These are phyloP conservation scores for Oryzias celebensis DNA, from an alignment of 2,113 vertebrate genomes.

Conservation along the genomic window DNA sequence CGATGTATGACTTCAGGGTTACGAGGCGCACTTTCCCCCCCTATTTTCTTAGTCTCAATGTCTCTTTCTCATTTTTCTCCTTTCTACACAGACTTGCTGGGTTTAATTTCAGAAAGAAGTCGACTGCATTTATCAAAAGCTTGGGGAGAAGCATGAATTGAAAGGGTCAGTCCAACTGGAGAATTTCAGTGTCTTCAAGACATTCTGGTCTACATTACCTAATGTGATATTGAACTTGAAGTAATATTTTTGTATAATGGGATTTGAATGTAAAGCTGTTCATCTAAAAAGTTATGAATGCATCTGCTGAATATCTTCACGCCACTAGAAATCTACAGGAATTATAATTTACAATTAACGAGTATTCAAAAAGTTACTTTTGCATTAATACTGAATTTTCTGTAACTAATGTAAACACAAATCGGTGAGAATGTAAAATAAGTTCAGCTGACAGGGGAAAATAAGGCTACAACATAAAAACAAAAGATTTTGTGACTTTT, in stretches of 20 bases:
- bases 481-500: too few species aligned
- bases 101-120: conserved; percentile 78
- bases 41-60: conserved; percentile 20
- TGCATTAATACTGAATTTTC: background rate
- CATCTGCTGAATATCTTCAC: conserved; percentile 13
- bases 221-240: conserved; percentile 25
- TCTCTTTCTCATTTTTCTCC: background rate
- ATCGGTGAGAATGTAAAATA: too few species aligned
- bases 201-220: conserved; percentile 28
- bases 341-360: background rate
- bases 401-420: background rate
- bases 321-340: too few species aligned
- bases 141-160: conserved; percentile 43
- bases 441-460: too few species aligned
- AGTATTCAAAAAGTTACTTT: background rate
- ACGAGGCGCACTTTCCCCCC: conserved; percentile 16
- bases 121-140: conserved; percentile 80
- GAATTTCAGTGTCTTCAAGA: conserved; percentile 47
- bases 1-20: conserved; percentile 73
- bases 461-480: too few species aligned
- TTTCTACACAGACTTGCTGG: conserved; percentile 75
- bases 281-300: conserved; percentile 12
- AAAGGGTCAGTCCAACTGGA: conserved; percentile 59
- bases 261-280: conserved; percentile 29
- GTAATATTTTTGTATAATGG: conserved; percentile 48